Evolutionary conservation across 2,113 vertebrate species (phyloP).

Genomic region (Colossoma macropomum): DNA sequence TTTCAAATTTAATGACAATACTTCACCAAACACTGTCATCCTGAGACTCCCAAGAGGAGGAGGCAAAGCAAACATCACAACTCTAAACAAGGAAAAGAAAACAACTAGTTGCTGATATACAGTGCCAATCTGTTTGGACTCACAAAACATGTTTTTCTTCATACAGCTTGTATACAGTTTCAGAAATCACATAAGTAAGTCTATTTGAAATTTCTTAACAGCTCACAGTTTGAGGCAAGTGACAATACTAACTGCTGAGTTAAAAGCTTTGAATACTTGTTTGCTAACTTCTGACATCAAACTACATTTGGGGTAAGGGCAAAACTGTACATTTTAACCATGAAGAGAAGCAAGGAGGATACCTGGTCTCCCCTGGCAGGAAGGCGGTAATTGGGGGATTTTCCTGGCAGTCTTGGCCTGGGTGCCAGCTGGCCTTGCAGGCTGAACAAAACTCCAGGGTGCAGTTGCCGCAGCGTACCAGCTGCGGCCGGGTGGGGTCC

Average conservation of each 20-base stretch:
- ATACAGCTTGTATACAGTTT: too few relatives aligned
- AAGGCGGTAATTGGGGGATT: constrained; percentile 86
- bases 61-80: background rate
- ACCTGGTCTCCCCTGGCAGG: constrained; percentile 96
- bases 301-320: background rate
- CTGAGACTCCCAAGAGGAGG: background rate
- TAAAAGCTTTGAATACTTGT: background rate
- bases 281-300: background rate
- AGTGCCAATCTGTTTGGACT: too few relatives aligned
- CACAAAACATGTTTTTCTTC: too few relatives aligned
- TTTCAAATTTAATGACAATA: background rate
- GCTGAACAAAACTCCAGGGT: constrained; percentile 93
- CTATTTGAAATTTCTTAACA: too few relatives aligned
- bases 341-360: constrained; percentile 20
- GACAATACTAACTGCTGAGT: too few relatives aligned
- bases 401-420: constrained; percentile 91
- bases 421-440: constrained; percentile 96
- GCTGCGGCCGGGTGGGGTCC: constrained; percentile 86
- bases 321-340: too few relatives aligned
- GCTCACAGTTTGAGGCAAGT: too few relatives aligned
- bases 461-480: constrained; percentile 91
- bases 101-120: background rate
- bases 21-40: too few relatives aligned
- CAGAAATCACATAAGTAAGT: too few relatives aligned
- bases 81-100: too few relatives aligned